These are phyloP conservation scores for Halcyon senegalensis DNA, from an alignment of 2,113 vertebrate genomes.

Conservation along the genomic window DNA sequence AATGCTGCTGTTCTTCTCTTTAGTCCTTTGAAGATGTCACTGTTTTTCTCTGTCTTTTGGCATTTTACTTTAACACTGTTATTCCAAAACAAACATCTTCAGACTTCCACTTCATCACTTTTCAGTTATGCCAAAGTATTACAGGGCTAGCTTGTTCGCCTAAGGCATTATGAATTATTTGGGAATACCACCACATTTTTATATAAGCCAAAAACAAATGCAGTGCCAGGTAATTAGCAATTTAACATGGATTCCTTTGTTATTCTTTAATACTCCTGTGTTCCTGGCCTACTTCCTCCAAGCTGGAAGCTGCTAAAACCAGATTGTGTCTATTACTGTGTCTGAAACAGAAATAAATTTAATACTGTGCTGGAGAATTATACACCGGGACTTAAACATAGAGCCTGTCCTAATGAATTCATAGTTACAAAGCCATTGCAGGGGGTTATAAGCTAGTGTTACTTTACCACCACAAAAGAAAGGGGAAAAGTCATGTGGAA, in stretches of 20 bases:
- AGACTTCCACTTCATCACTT: conserved; percentile 68
- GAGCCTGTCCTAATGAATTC: not conserved
- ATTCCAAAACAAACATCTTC: conserved; percentile 40
- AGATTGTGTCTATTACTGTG: conserved; percentile 11
- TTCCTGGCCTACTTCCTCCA: conserved; percentile 42
- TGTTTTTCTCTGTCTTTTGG: conserved; percentile 19
- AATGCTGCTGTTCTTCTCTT: not conserved
- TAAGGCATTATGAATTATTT: conserved; percentile 59
- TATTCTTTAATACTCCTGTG: conserved; percentile 18
- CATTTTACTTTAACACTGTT: conserved; percentile 32
- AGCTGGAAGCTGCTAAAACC: conserved; percentile 2
- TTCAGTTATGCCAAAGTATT: conserved; percentile 54
- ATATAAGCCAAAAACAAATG: conserved; percentile 14
- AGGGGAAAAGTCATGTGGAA: not conserved
- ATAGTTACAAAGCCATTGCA: not conserved
- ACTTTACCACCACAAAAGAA: not conserved
- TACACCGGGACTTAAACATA: conserved; percentile 21
- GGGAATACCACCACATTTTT: conserved; percentile 35
- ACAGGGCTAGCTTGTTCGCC: not conserved
- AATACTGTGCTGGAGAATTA: conserved; percentile 20
- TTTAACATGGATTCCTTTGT: conserved; percentile 37
- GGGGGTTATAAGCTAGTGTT: not conserved
- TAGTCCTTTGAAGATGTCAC: not conserved
- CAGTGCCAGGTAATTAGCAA: conserved; percentile 49
- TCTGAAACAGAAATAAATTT: conserved; percentile 34